These are phyloP conservation scores for Pentamera pediparva DNA, from an alignment of 53 echinoderm and acorn worm genomes.

Conservation along the genomic window DNA sequence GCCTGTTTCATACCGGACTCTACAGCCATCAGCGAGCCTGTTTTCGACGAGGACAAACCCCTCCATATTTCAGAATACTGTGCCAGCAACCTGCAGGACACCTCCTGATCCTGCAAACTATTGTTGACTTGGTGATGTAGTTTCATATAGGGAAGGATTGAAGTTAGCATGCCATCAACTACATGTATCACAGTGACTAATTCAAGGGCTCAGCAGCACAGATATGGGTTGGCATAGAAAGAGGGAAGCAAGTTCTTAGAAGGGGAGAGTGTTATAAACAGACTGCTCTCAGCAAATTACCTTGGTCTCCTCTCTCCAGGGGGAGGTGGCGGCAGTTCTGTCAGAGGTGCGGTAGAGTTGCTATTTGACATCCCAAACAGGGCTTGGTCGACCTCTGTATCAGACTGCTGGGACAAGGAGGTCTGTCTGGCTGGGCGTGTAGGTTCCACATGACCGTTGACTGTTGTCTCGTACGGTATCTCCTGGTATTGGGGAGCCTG, in stretches of 20 bases:
- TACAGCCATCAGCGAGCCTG: too few species aligned
- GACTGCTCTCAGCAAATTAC: not conserved
- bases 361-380: not conserved
- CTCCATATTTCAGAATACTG: too few species aligned
- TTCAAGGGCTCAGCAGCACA: too few species aligned
- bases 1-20: too few species aligned
- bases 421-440: not conserved
- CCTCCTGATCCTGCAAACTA: too few species aligned
- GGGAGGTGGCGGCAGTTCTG: not conserved
- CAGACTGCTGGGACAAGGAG: not conserved
- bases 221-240: too few species aligned
- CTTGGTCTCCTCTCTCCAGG: constrained; percentile 19
- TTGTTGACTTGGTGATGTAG: too few species aligned
- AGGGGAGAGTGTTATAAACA: not conserved
- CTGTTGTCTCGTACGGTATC: not conserved
- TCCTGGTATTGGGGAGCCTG: constrained; percentile 25
- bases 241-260: not conserved
- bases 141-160: too few species aligned
- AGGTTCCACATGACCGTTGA: not conserved
- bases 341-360: constrained; percentile 13
- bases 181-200: not conserved
- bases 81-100: too few species aligned
- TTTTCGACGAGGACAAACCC: too few species aligned
- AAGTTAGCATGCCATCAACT: too few species aligned
- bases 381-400: constrained; percentile 25